Evolutionary conservation across 2,888 invertebrate genomes (phyloP), one percentile per base, ranked within the genome.

Genomic region (Andrena fulva): DNA sequence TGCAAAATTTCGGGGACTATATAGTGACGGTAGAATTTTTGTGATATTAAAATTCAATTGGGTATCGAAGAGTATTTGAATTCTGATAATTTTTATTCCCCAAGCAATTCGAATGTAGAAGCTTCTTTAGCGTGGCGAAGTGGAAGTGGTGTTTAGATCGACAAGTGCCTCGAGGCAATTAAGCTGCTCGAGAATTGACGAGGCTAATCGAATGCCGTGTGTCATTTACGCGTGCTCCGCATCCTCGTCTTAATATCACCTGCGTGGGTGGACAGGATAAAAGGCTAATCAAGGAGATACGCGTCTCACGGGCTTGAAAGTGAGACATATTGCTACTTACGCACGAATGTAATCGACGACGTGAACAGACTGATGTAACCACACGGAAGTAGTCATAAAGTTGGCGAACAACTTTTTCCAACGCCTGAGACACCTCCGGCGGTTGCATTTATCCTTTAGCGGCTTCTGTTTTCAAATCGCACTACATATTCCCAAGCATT

Each of bases 201-300:
- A 29, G 50, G 16, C 1, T 16, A 27, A 35, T 79, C 63, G 63
- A 77, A 68, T 76, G 66, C 52, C 50, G 33, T n/a, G n/a, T 52
- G 7, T 20, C 35, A 10, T 24, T 64, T 64, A 52, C 59, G 48
- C 68, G 75, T 29, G 64, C 70, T 68, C 29, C 48, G 48, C 75
- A 54, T 72, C 75, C 81, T 79, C 80, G 80, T 85, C 81, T 87
- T 85, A 84, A 87, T 85, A 85, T 85, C 74, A 77, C n/a, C 56
- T 59, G 33, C 77, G 87, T 87, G 84, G 87, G 87, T 77, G 81
- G 85, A 81, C 85, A 72, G 77, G 81, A 87, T 87, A 85, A 85
- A 81, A 66, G 75, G 73, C 74, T 20, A 87, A 87, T 87, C 87
- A 85, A 87, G 87, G 64, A 74, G 74, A 76, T 82, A 82, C 86